Percentiles rank a stretch among this genome's conserved stretches.
Evolutionary conservation across 2,888 invertebrate genomes (phyloP).

Genomic region (Clivina fossor): DNA sequence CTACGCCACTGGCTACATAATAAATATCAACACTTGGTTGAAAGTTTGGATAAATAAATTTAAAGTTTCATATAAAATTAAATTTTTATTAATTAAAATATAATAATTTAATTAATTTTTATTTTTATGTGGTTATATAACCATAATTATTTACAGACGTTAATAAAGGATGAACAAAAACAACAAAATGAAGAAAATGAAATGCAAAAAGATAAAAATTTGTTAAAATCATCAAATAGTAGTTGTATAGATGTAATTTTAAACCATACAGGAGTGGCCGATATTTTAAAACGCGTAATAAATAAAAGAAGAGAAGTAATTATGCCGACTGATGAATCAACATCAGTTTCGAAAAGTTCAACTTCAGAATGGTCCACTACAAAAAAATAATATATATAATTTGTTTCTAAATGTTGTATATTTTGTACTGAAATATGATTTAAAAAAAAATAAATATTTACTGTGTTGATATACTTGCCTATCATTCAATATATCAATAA

Average conservation of each 20-base stretch:
- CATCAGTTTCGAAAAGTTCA: constrained; percentile 46
- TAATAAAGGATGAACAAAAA: constrained; percentile 20
- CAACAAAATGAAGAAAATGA: constrained; percentile 16
- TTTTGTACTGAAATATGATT: constrained; percentile 32
- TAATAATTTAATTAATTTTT: no score
- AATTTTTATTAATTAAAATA: no score
- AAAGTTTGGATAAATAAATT: no score
- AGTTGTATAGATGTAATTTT: constrained; percentile 52
- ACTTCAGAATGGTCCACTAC: constrained; percentile 49
- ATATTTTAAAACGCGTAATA: constrained; percentile 52
- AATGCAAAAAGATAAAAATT: constrained; percentile 20
- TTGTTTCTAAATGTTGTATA: constrained; percentile 28
- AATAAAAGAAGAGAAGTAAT: constrained; percentile 50
- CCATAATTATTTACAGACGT: constrained; percentile 10
- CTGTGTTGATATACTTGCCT: constrained; percentile 4
- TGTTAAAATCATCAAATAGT: constrained; percentile 44
- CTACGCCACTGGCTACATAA: no score
- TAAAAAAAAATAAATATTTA: constrained; percentile 24
- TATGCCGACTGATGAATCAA: constrained; percentile 45
- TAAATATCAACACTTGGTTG: no score
- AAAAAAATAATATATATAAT: constrained; percentile 30
- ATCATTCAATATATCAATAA: constrained; percentile 6
- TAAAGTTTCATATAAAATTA: no score
- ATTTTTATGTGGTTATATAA: no score
- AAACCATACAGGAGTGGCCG: constrained; percentile 50